Percentiles rank a stretch among this genome's conserved stretches.
These are phyloP conservation scores for Hyphantria cunea DNA, from an alignment of 1,140 invertebrate species.

Conservation along the genomic window DNA sequence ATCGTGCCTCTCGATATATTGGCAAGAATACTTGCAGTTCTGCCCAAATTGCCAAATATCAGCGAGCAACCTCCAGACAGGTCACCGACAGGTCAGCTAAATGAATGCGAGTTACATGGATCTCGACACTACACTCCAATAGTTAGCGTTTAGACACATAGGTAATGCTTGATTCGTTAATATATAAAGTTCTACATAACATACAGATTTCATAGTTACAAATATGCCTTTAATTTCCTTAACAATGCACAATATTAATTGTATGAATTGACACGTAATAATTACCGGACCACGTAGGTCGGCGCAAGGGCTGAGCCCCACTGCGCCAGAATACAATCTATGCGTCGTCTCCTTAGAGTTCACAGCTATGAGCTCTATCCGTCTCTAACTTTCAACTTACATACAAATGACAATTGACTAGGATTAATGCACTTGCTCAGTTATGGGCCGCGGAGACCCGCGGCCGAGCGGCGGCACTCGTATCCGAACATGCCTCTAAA, in stretches of 20 bases:
- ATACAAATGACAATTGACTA: slow-evolving; percentile 79
- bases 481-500: slow-evolving; percentile 52
- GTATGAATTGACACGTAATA: slow-evolving; percentile 77
- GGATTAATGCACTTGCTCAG: slow-evolving; percentile 63
- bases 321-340: slow-evolving; percentile 12
- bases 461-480: slow-evolving; percentile 35
- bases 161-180: slow-evolving; percentile 52
- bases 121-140: slow-evolving; percentile 37
- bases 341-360: slow-evolving; percentile 6
- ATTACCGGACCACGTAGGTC: slow-evolving; percentile 30
- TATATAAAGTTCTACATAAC: slow-evolving; percentile 74
- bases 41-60: slow-evolving; percentile 6
- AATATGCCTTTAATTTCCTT: slow-evolving; percentile 69
- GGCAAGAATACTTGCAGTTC: background rate
- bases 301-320: slow-evolving; percentile 6
- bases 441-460: slow-evolving; percentile 26
- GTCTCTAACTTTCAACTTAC: slow-evolving; percentile 46
- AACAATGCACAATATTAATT: slow-evolving; percentile 76
- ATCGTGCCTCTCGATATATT: too few species aligned
- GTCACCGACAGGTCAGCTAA: slow-evolving; percentile 12
- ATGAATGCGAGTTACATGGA: slow-evolving; percentile 13
- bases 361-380: slow-evolving; percentile 21
- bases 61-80: slow-evolving; percentile 15
- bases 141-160: slow-evolving; percentile 56
- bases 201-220: slow-evolving; percentile 70